phyloP scores from a whole-genome alignment of 2,888 invertebrate genomes.

The Chrysolina americana region DNA sequence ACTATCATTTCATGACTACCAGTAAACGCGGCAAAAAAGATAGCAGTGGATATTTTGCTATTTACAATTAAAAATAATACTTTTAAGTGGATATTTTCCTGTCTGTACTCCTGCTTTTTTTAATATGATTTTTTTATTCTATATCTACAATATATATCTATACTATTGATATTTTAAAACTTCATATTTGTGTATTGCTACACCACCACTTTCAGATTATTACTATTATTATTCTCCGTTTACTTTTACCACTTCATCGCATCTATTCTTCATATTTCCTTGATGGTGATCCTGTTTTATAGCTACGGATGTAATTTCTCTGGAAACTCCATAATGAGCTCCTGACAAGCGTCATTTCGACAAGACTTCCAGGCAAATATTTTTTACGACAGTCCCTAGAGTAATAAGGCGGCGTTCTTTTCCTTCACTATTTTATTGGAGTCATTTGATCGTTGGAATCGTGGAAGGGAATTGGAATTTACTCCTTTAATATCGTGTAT shows the following conservation, averaged over 20 bases:
- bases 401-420: slow-evolving; percentile 5
- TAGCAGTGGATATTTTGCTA: too few species aligned
- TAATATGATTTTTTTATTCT: too few species aligned
- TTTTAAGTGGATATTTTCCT: too few species aligned
- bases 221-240: too few species aligned
- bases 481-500: slow-evolving; percentile 1
- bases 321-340: slow-evolving; percentile 13
- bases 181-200: too few species aligned
- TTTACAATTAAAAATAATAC: too few species aligned
- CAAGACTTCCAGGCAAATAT: not conserved
- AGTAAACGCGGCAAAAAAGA: too few species aligned
- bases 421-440: slow-evolving; percentile 7
- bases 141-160: too few species aligned
- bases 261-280: not conserved
- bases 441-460: slow-evolving; percentile 16
- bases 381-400: slow-evolving; percentile 5
- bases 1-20: too few species aligned
- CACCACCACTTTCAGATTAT: too few species aligned
- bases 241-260: not conserved
- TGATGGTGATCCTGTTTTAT: not conserved
- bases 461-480: slow-evolving; percentile 1
- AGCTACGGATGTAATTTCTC: not conserved
- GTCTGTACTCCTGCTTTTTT: too few species aligned
- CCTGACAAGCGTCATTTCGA: slow-evolving; percentile 4
- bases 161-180: too few species aligned